Conservation (phyloP, 2,113 vertebrate genomes). For the Noctilio leporinus region DNA sequence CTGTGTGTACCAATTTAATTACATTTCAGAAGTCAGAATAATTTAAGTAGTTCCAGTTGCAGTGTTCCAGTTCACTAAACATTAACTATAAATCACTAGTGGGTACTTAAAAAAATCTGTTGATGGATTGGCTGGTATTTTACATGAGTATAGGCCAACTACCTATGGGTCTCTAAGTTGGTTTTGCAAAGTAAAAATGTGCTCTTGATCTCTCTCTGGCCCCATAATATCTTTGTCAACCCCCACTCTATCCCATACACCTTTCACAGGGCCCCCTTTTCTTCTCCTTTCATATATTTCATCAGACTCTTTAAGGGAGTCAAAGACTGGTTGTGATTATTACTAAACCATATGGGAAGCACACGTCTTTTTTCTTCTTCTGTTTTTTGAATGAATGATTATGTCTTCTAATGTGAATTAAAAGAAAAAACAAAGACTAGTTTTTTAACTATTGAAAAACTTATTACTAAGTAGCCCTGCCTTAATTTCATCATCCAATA, state of each 20-base stretch:
- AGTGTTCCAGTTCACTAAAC: conserved; percentile 47
- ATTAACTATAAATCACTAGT: conserved; percentile 53
- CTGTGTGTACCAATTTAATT: conserved; percentile 55
- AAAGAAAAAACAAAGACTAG: background rate
- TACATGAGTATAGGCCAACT: conserved; percentile 37
- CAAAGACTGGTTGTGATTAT: conserved; percentile 56
- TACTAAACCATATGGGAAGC: conserved; percentile 55
- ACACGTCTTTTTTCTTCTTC: conserved; percentile 24
- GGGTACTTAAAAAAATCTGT: conserved; percentile 3
- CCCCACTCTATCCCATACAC: background rate
- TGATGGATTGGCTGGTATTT: conserved; percentile 55
- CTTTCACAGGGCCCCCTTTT: conserved; percentile 39
- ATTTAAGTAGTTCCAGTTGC: conserved; percentile 44
- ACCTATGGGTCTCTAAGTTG: conserved; percentile 37
- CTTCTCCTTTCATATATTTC: conserved; percentile 51
- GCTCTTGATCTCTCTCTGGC: conserved; percentile 45
- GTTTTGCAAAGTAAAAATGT: conserved; percentile 43
- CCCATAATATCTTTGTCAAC: conserved; percentile 45
- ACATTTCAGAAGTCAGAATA: conserved; percentile 63
- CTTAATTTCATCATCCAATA: conserved; percentile 37
- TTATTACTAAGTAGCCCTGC: background rate
- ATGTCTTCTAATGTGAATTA: conserved; percentile 23
- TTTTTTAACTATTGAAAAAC: conserved; percentile 42
- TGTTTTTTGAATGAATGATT: conserved; percentile 31
- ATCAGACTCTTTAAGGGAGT: conserved; percentile 38